phyloP scores from a whole-genome alignment of 2,113 vertebrate species.

The Rhagologus leucostigma region DNA sequence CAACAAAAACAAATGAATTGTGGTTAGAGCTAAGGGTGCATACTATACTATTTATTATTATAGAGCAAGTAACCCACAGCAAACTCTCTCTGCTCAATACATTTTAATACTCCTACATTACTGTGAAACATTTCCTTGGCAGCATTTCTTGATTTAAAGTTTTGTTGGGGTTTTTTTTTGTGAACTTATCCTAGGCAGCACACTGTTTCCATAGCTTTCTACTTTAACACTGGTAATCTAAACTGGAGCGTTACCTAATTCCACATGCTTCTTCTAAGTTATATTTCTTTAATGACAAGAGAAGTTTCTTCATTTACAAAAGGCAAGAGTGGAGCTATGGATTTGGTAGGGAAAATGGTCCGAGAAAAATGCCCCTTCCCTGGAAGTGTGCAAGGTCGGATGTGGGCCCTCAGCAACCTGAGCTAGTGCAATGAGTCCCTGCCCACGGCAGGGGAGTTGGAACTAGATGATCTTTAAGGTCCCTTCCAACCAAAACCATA shows the following conservation, averaged over 20 bases:
- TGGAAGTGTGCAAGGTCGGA: not conserved
- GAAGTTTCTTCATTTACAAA: not conserved
- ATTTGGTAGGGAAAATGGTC: not conserved
- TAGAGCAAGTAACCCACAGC: not conserved
- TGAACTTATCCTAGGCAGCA: not conserved
- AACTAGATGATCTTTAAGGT: not conserved
- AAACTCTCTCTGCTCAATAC: not conserved
- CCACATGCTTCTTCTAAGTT: not conserved
- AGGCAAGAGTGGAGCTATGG: not conserved
- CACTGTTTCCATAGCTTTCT: not conserved
- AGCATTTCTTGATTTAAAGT: not conserved
- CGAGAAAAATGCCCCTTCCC: accelerated
- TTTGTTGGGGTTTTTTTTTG: not conserved
- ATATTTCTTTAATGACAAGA: not conserved
- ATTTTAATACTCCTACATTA: not conserved
- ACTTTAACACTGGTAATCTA: not conserved
- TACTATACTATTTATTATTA: not conserved
- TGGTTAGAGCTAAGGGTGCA: not conserved
- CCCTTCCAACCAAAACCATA: not conserved
- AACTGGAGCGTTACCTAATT: not conserved
- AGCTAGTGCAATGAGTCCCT: not conserved
- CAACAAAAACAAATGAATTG: not conserved
- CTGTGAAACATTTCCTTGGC: not conserved
- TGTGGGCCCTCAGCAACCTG: not conserved
- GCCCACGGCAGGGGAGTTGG: not conserved